A percentile compares a stretch with the other conserved stretches of the same genome.
Conservation (phyloP, 1,140 invertebrate genomes). For the Euborellia annulipes region DNA sequence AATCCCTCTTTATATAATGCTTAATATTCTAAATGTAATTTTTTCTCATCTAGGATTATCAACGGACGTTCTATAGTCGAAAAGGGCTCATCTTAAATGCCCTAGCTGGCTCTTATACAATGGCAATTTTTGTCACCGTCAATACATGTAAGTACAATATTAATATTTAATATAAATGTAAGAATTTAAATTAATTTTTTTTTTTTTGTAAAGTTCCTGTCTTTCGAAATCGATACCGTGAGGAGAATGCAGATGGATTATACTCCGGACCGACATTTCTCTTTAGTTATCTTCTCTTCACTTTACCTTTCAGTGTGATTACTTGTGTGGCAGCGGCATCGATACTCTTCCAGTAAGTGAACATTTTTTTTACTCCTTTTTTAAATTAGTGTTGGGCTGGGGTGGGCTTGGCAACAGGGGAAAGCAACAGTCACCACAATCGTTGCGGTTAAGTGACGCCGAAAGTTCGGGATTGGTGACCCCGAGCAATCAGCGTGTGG, state of each 20-base stretch:
- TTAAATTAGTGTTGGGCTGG: slow-evolving; percentile 46
- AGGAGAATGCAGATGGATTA: slow-evolving; percentile 71
- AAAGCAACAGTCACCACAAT: too few species aligned
- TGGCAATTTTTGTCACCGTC: slow-evolving; percentile 63
- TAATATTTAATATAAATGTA: too few species aligned
- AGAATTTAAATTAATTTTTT: too few species aligned
- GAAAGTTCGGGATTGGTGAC: too few species aligned
- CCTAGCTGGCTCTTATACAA: slow-evolving; percentile 57
- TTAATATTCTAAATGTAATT: slow-evolving; percentile 12
- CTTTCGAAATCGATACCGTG: slow-evolving; percentile 76
- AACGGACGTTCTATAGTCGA: slow-evolving; percentile 55
- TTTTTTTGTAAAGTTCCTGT: slow-evolving; percentile 45
- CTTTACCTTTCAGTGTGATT: slow-evolving; percentile 62
- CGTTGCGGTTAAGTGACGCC: too few species aligned
- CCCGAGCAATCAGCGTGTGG: too few species aligned
- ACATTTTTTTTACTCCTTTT: slow-evolving; percentile 4
- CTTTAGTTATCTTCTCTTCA: slow-evolving; percentile 59
- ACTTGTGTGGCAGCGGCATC: slow-evolving; percentile 44
- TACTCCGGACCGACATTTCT: slow-evolving; percentile 74
- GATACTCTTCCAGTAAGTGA: slow-evolving; percentile 55
- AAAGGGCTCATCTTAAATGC: slow-evolving; percentile 70
- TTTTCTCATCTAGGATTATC: slow-evolving; percentile 45
- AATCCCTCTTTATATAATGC: background rate
- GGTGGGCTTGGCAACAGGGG: too few species aligned
- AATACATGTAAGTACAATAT: slow-evolving; percentile 65